These are phyloP conservation scores for Ectemnius continuus DNA, from an alignment of 2,888 invertebrate species.

Conservation along the genomic window DNA sequence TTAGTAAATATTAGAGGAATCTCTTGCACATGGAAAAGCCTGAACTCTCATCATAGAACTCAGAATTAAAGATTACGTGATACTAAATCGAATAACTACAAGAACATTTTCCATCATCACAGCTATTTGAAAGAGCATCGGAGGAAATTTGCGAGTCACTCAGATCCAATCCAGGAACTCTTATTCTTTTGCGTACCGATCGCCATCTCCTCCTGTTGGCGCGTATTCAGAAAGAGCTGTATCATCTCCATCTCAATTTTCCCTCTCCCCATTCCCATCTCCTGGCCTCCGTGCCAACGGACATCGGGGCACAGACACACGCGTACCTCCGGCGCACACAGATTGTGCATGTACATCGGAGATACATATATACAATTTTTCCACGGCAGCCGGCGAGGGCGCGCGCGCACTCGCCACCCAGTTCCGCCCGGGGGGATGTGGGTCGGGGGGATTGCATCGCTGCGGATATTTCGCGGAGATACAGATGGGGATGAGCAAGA, in stretches of 20 bases:
- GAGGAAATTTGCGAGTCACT: constrained; percentile 19
- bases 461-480: constrained; percentile 51
- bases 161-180: constrained; percentile 45
- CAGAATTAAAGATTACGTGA: no score
- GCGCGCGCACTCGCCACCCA: neutral
- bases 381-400: neutral
- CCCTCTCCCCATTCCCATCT: constrained; percentile 4
- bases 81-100: no score
- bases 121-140: no score
- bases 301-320: neutral
- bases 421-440: constrained; percentile 9
- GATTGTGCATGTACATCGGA: no score
- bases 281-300: neutral
- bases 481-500: no score
- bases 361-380: neutral
- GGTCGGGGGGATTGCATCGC: constrained; percentile 33
- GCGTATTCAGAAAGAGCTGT: neutral
- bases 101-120: no score
- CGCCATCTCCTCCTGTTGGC: constrained; percentile 1
- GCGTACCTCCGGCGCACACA: no score
- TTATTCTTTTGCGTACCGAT: constrained; percentile 16
- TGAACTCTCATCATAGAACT: no score
- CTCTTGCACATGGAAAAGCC: no score
- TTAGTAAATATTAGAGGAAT: no score
- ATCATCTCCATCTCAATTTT: constrained; percentile 10